These are phyloP conservation scores for Anas acuta DNA, from an alignment of 2,797 vertebrate genomes.

Conservation along the genomic window DNA sequence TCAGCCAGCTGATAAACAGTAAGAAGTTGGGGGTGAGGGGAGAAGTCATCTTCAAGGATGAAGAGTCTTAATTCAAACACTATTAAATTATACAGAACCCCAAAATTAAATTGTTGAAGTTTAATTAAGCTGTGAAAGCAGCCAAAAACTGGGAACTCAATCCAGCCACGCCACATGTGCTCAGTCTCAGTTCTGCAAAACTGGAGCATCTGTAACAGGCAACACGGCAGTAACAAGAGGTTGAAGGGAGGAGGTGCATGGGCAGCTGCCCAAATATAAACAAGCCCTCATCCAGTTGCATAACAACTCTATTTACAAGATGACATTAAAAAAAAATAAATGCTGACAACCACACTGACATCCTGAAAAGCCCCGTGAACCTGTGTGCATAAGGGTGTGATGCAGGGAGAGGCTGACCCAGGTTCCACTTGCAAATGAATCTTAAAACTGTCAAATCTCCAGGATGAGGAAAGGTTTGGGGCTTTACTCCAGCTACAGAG, in stretches of 20 bases:
- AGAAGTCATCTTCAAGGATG: neutral
- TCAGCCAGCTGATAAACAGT: neutral
- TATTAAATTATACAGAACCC: neutral
- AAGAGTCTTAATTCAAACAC: neutral
- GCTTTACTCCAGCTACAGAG: neutral
- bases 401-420: neutral
- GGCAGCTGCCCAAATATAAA: conserved; percentile 71
- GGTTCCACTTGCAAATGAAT: neutral
- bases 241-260: conserved; percentile 82
- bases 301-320: neutral
- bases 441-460: neutral
- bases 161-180: conserved; percentile 78
- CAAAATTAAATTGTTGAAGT: neutral
- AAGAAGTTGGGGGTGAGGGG: neutral
- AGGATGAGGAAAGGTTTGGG: neutral
- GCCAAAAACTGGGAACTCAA: conserved; percentile 34
- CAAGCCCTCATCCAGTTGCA: neutral
- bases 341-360: no score
- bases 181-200: conserved; percentile 83
- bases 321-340: no score
- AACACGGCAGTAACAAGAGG: conserved; percentile 78
- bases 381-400: neutral
- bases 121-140: neutral
- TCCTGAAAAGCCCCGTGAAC: neutral
- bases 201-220: conserved; percentile 80